Conservation (phyloP, 1,140 invertebrate genomes). For the Trypoxylus dichotomus region DNA sequence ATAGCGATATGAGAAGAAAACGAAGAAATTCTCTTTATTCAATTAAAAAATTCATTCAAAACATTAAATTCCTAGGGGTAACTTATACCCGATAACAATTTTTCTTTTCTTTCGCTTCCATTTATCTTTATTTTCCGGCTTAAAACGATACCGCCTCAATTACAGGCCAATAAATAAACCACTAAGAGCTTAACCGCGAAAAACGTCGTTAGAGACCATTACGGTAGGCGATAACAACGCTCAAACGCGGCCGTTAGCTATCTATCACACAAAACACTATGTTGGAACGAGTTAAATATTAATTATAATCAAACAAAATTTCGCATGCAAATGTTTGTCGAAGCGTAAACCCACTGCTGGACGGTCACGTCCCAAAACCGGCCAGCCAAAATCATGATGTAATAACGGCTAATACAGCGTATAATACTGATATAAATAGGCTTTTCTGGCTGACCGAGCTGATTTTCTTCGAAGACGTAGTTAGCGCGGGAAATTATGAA, state of each 20-base stretch:
- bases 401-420: not conserved
- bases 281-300: not conserved
- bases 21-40: too few relatives aligned
- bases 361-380: not conserved
- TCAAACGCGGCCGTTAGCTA: not conserved
- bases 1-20: too few relatives aligned
- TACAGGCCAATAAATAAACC: not conserved
- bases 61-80: too few relatives aligned
- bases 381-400: not conserved
- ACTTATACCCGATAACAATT: too few relatives aligned
- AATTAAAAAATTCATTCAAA: too few relatives aligned
- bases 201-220: not conserved
- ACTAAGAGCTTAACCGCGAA: not conserved
- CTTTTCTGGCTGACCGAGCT: not conserved
- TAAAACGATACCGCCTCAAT: not conserved
- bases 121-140: not conserved
- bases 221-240: not conserved
- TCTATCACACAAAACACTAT: not conserved
- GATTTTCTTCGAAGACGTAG: not conserved
- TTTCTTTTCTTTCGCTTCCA: not conserved
- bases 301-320: constrained; percentile 8
- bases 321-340: not conserved
- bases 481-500: not conserved
- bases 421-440: not conserved
- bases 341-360: not conserved